Evolutionary conservation across 2,113 vertebrate species (phyloP).

Genomic region (Arothron firmamentum): DNA sequence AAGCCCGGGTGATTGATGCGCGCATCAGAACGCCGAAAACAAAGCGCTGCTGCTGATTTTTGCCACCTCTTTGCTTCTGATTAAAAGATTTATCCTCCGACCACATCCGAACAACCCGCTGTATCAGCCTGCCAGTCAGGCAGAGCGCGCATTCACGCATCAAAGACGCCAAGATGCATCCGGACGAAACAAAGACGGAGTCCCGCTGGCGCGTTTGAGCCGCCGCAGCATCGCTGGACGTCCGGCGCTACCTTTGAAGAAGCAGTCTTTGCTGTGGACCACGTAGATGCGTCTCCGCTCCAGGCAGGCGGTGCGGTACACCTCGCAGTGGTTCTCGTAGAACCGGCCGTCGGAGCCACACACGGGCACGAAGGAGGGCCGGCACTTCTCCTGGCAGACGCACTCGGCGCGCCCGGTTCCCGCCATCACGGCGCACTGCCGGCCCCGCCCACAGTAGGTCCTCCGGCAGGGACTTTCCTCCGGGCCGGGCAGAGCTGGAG

Average conservation of each 20-base stretch:
- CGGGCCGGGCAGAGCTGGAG: slow-evolving; percentile 63
- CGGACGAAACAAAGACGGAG: too few relatives aligned
- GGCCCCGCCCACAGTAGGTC: slow-evolving; percentile 81
- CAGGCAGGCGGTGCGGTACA: slow-evolving; percentile 87
- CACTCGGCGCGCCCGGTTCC: slow-evolving; percentile 79
- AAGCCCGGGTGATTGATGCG: slow-evolving; percentile 28
- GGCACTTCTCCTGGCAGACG: slow-evolving; percentile 81
- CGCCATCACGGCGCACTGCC: slow-evolving; percentile 77
- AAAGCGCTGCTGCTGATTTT: slow-evolving; percentile 17
- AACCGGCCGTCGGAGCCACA: slow-evolving; percentile 91
- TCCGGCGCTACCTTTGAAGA: slow-evolving; percentile 86
- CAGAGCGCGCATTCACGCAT: neutral
- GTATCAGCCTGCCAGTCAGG: slow-evolving; percentile 19
- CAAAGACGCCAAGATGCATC: too few relatives aligned
- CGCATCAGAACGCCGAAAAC: neutral
- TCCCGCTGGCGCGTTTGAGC: neutral
- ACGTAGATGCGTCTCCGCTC: slow-evolving; percentile 80
- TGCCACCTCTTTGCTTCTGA: too few relatives aligned
- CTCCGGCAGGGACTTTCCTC: slow-evolving; percentile 72
- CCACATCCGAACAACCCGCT: slow-evolving; percentile 2
- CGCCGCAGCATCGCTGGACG: neutral
- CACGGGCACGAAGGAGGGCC: slow-evolving; percentile 83
- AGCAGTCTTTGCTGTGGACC: slow-evolving; percentile 89
- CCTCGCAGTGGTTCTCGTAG: slow-evolving; percentile 93
- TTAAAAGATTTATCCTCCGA: slow-evolving; percentile 15